Evolutionary conservation across 2,888 invertebrate genomes (phyloP), one percentile per base, ranked within the genome.

Genomic region (Microplitis manilae): DNA sequence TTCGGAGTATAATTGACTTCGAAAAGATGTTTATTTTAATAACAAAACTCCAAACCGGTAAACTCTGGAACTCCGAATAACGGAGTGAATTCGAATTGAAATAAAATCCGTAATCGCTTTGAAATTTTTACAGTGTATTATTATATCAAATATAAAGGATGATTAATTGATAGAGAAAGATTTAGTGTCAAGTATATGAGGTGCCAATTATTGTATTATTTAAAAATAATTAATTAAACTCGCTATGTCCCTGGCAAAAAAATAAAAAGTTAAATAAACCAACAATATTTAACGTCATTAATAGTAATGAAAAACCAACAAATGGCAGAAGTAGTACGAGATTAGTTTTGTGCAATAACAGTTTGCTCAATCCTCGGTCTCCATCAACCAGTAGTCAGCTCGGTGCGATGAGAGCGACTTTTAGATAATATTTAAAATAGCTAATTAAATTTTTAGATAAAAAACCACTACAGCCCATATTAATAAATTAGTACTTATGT

Each of bases 311-410:
- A 76, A 39, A 61, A 65, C 64, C 50, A 61, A 64, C 50, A 60
- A 76, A 50, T 65, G 68, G 70, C 67, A 65, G 17, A 75, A 73
- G 73, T 78, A 73, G 78, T 78, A 68, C 73, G 76, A 78, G 76
- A 76, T 70, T 59, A 75, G 87, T 87, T 88, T 85, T 85, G 86
- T 87, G 88, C 88, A 87, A 87, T 87, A 88, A 88, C 85, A 87
- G 85, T 88, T 88, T 87, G 87, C 88, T 89, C 88, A 87, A 89
- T 87, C 85, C 87, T 88, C 85, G 86, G 84, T 87, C 87, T 89
- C 86, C 87, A 87, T 89, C 86, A 30, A 30, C 30, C 30, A 87
- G 87, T 87, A 86, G 86, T 87, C 87, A 86, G 86, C 87, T 83
- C 85, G 82, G 78, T 70, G 77, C 71, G 77, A 68, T 71, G 86